Evolutionary conservation across 2,113 vertebrate genomes (phyloP).

Genomic region (Hippocampus mohnikei): DNA sequence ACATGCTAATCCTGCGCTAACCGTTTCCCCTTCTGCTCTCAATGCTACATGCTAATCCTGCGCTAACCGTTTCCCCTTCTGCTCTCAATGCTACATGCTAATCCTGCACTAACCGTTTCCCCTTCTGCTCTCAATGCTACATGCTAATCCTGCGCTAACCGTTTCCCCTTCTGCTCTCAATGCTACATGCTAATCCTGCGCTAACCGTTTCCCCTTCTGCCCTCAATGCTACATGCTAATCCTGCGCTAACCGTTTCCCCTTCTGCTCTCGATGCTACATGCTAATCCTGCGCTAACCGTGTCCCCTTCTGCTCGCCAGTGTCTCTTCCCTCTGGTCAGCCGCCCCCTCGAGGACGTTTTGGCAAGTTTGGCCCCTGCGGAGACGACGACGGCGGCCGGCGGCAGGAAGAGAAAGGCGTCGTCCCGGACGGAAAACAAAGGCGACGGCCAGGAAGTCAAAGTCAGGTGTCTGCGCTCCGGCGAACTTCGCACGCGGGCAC

Average conservation of each 20-base stretch:
- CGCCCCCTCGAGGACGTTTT: slow-evolving; percentile 79
- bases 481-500: background rate
- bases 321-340: slow-evolving; percentile 90
- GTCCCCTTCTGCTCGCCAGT: slow-evolving; percentile 67
- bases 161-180: slow-evolving; percentile 6
- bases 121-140: background rate
- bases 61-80: slow-evolving; percentile 5
- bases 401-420: slow-evolving; percentile 30
- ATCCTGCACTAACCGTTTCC: slow-evolving; percentile 2
- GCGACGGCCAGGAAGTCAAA: background rate
- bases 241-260: too few relatives aligned
- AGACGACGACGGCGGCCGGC: slow-evolving; percentile 27
- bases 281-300: background rate
- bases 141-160: background rate
- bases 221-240: background rate
- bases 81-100: too few relatives aligned
- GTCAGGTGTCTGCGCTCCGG: slow-evolving; percentile 60
- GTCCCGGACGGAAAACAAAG: background rate
- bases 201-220: slow-evolving; percentile 6
- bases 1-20: background rate
- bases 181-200: background rate
- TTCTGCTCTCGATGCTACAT: background rate
- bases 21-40: slow-evolving; percentile 3
- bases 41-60: too few relatives aligned
- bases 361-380: slow-evolving; percentile 62